Percentiles rank a stretch among this genome's conserved stretches.
phyloP scores from a whole-genome alignment of 2,888 invertebrate species.

The Hoplodrina ambigua region DNA sequence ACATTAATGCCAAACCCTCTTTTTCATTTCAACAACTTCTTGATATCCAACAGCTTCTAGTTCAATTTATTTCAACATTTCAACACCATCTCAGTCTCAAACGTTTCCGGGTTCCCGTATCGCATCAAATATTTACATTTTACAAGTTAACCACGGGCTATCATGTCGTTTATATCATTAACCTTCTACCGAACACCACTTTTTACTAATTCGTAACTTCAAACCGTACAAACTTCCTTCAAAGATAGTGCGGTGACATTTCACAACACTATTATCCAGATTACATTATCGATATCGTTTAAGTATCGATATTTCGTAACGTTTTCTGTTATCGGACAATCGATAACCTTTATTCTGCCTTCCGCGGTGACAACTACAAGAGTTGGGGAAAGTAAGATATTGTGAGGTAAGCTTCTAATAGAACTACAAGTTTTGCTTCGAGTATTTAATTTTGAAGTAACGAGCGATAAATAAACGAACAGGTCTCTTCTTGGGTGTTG shows the following conservation, averaged over 20 bases:
- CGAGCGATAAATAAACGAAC: conserved; percentile 4
- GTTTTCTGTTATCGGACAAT: conserved; percentile 60
- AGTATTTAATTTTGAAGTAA: conserved; percentile 37
- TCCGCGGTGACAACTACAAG: conserved; percentile 63
- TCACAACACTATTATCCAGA: conserved; percentile 65
- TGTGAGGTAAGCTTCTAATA: conserved; percentile 52
- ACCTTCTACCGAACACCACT: conserved; percentile 44
- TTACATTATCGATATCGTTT: conserved; percentile 64
- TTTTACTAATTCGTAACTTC: conserved; percentile 57
- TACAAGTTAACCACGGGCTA: conserved; percentile 50
- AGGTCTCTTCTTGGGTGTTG: conserved; percentile 17
- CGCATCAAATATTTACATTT: conserved; percentile 60
- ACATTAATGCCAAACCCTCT: conserved; percentile 23
- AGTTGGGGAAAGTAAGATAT: conserved; percentile 60
- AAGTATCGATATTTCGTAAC: conserved; percentile 68
- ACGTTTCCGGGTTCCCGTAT: conserved; percentile 37
- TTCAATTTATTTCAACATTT: conserved; percentile 36
- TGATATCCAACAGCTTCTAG: conserved; percentile 24
- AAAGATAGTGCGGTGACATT: conserved; percentile 64
- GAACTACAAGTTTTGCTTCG: conserved; percentile 28
- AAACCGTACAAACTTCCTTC: conserved; percentile 57
- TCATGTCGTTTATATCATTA: conserved; percentile 50
- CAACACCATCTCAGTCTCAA: conserved; percentile 30
- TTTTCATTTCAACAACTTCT: conserved; percentile 16
- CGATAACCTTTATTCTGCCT: conserved; percentile 67